Evolutionary conservation across 2,113 vertebrate species (phyloP), one percentile per base, ranked within the genome.

Genomic region (Archilochus colubris): DNA sequence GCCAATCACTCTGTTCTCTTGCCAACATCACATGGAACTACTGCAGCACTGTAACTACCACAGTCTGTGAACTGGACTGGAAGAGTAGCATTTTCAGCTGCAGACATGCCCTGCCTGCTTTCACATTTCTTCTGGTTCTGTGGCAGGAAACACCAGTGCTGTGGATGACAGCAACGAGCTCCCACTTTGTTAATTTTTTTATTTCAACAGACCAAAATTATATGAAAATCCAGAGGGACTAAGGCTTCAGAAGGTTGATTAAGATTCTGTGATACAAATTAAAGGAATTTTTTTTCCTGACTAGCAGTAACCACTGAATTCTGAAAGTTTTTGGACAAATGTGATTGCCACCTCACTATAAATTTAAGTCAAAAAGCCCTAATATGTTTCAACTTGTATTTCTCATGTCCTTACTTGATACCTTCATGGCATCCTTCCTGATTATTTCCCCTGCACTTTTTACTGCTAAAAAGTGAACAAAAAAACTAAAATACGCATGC

Each of bases 91-190:
- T 21, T 74, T 51, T 17, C 28, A 83, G 46, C 53, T 31, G 18
- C 25, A 68, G 48, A 24, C 15, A 19, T 10, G 2, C 15, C 28
- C 33, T 57, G 6, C 16, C 27, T 57, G 16, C 31, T 63, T 58
- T 33, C 19, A 38, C 3, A 2, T 76, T 81, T 38, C 38, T 23
- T 44, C 36, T 25, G 62, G 54, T 62, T 62, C 11, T 62, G 30
- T 1, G 2, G 16, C 0, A 0, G 18, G 33, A 57, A 44, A 28
- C 3, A 23, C 4, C 22, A 20, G n/a, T 1, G 0, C 25, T 54
- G 38, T 9, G 25, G 18, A 66, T 2, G 3, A 46, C 46, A 77
- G n/a, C 19, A 59, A 44, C 8, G 10, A 63, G 6, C 15, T 81
- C 25, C 16, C 19, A 14, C 10, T 12, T 61, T 54, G 14, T 25